phyloP scores from a whole-genome alignment of 1,140 invertebrate genomes.

The Laupala kohalensis region DNA sequence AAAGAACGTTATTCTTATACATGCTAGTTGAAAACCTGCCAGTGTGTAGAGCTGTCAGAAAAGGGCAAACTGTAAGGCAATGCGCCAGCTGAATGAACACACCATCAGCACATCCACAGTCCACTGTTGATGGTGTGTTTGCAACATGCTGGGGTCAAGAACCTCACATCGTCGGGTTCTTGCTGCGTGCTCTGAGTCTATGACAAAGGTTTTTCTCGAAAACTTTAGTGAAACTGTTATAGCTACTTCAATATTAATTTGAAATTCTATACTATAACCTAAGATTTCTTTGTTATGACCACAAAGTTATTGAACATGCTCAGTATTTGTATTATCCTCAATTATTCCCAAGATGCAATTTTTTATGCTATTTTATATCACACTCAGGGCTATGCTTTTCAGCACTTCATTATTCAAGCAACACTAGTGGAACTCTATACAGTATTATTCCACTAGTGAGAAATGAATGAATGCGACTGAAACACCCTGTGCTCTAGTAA shows the following conservation, averaged over 20 bases:
- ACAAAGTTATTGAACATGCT: not conserved
- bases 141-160: not conserved
- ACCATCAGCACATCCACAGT: not conserved
- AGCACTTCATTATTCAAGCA: not conserved
- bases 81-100: not conserved
- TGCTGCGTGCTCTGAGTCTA: not conserved
- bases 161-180: not conserved
- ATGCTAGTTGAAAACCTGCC: not conserved
- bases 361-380: not conserved
- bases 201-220: not conserved
- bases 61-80: not conserved
- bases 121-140: not conserved
- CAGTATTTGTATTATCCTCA: not conserved
- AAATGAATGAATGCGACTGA: not conserved
- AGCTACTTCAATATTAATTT: not conserved
- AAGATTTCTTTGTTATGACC: not conserved
- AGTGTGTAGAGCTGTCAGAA: not conserved
- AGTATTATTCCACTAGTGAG: not conserved
- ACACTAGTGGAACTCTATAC: not conserved
- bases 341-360: not conserved
- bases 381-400: not conserved
- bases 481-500: not conserved
- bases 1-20: not conserved
- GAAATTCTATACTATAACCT: not conserved
- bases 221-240: not conserved